Conservation (phyloP, 2,888 invertebrate genomes). For the Heliconius aoede region DNA sequence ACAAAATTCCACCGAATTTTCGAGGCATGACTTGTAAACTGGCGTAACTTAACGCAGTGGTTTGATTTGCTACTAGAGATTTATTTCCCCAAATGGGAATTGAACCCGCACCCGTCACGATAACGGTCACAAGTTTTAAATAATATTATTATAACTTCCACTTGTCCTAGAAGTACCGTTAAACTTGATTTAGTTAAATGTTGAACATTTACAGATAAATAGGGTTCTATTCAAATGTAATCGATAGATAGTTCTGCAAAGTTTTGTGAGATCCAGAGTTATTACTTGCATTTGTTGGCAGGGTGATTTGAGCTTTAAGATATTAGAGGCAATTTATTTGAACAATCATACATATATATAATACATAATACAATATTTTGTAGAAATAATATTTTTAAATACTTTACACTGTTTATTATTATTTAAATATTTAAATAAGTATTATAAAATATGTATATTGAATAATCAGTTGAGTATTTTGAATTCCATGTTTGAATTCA, state of each 20-base stretch:
- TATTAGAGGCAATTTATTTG: conserved; percentile 43
- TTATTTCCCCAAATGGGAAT: too few relatives aligned
- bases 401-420: background rate
- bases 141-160: background rate
- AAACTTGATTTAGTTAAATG: background rate
- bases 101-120: too few relatives aligned
- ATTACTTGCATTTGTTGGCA: conserved; percentile 48
- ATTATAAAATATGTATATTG: background rate
- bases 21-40: too few relatives aligned
- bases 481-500: too few relatives aligned
- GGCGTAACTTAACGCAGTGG: too few relatives aligned
- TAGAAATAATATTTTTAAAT: background rate
- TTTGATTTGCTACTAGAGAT: too few relatives aligned
- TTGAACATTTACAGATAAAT: conserved; percentile 32
- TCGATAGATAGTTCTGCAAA: conserved; percentile 48
- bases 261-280: conserved; percentile 45
- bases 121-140: too few relatives aligned
- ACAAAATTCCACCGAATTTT: too few relatives aligned
- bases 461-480: too few relatives aligned
- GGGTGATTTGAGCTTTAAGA: conserved; percentile 44
- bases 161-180: conserved; percentile 39
- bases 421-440: background rate
- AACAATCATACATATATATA: background rate
- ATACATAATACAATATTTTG: too few relatives aligned
- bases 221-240: conserved; percentile 40